Conservation (phyloP, 2,113 vertebrate species). For the Otolemur garnettii region DNA sequence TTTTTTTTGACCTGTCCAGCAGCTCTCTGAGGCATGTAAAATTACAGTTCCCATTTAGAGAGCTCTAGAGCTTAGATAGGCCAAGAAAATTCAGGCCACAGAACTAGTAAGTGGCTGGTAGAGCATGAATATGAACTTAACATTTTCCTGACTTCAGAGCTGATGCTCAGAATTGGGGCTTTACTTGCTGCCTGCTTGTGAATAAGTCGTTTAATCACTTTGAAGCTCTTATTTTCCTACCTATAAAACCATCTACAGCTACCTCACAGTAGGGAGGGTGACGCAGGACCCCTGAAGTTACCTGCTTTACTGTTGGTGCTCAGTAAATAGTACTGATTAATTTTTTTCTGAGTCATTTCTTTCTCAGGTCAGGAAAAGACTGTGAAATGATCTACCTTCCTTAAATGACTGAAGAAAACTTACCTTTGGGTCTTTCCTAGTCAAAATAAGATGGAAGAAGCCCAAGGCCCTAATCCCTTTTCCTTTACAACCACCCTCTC, state of each 20-base stretch:
- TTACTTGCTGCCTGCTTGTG: background rate
- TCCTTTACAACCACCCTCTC: fast-evolving
- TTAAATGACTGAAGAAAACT: background rate
- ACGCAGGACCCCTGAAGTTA: background rate
- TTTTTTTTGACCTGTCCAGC: background rate
- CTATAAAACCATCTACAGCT: background rate
- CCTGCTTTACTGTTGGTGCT: background rate
- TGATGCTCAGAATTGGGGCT: background rate
- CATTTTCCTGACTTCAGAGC: background rate
- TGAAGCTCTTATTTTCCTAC: background rate
- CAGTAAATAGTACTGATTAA: background rate
- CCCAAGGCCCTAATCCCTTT: background rate
- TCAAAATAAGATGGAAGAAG: background rate
- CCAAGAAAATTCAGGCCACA: background rate
- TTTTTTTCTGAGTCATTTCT: slow-evolving; percentile 3
- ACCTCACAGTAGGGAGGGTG: background rate
- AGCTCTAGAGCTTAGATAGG: background rate
- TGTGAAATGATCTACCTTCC: background rate
- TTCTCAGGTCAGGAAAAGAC: background rate
- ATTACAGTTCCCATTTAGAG: background rate
- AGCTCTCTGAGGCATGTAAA: background rate
- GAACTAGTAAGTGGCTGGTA: background rate
- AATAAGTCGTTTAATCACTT: background rate
- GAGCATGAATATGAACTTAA: background rate
- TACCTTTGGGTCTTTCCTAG: background rate